Evolutionary conservation across 2,888 invertebrate genomes (phyloP).

Genomic region (Tanypteryx hageni): DNA sequence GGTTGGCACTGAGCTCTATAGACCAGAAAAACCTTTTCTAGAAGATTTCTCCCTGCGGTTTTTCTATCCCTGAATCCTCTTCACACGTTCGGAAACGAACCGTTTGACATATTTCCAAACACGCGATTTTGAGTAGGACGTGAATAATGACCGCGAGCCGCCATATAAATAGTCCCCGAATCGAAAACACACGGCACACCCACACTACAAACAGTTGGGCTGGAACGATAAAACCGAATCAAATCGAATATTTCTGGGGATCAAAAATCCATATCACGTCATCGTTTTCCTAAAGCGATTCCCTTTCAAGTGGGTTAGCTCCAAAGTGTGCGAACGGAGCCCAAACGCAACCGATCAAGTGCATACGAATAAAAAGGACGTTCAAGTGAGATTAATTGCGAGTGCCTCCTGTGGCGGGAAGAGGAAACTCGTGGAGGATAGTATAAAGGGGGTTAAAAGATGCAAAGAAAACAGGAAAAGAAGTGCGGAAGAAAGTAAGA

Average conservation of each 20-base stretch:
- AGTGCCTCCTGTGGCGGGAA: neutral
- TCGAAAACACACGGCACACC: neutral
- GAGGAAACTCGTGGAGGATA: neutral
- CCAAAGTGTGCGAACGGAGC: neutral
- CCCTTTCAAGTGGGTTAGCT: neutral
- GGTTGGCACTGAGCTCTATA: too few relatives aligned
- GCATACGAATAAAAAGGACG: neutral
- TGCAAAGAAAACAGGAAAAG: neutral
- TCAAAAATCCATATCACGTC: neutral
- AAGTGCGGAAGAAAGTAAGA: neutral
- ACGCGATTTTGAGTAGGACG: neutral
- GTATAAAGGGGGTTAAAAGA: neutral
- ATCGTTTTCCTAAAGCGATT: neutral
- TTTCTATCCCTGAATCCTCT: neutral
- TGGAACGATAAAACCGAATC: neutral
- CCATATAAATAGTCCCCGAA: conserved; percentile 18
- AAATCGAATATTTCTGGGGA: neutral
- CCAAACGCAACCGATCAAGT: neutral
- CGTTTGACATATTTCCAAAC: conserved; percentile 1
- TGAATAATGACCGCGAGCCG: neutral
- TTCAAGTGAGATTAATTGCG: conserved; percentile 4
- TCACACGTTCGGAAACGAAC: neutral
- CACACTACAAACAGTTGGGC: neutral
- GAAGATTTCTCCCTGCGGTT: too few relatives aligned
- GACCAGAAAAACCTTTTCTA: too few relatives aligned